These are phyloP conservation scores for Yponomeuta evonymella DNA, from an alignment of 2,888 invertebrate genomes.

Conservation along the genomic window DNA sequence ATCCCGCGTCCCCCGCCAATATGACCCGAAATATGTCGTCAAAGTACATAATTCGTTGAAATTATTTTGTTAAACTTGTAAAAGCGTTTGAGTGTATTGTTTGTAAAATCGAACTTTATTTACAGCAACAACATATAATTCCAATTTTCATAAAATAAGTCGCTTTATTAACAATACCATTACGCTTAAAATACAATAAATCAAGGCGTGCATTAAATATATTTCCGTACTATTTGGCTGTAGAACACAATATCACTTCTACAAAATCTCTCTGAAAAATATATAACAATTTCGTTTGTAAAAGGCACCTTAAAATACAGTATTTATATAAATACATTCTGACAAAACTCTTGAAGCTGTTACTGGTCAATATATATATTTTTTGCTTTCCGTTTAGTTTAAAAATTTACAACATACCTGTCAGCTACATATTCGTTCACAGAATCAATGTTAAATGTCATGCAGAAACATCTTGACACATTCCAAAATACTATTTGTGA, in stretches of 20 bases:
- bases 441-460: neutral
- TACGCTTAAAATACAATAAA: conserved; percentile 6
- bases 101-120: conserved; percentile 33
- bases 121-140: conserved; percentile 26
- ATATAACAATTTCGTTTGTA: neutral
- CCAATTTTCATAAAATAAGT: conserved; percentile 23
- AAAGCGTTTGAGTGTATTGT: neutral
- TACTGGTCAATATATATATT: neutral
- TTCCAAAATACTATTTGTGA: neutral
- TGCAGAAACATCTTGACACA: neutral
- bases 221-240: conserved; percentile 9
- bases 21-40: too few species aligned
- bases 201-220: neutral
- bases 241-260: neutral
- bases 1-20: too few species aligned
- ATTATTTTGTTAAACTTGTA: neutral
- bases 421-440: neutral
- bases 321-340: neutral
- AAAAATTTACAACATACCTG: neutral
- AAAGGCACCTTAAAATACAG: conserved; percentile 1
- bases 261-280: neutral
- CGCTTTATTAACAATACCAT: conserved; percentile 16
- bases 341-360: neutral
- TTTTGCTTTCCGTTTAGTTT: neutral
- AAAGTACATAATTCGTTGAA: neutral